Evolutionary conservation across 1,140 invertebrate genomes (phyloP), one percentile per base, ranked within the genome.

Genomic region (Listronotus bonariensis): DNA sequence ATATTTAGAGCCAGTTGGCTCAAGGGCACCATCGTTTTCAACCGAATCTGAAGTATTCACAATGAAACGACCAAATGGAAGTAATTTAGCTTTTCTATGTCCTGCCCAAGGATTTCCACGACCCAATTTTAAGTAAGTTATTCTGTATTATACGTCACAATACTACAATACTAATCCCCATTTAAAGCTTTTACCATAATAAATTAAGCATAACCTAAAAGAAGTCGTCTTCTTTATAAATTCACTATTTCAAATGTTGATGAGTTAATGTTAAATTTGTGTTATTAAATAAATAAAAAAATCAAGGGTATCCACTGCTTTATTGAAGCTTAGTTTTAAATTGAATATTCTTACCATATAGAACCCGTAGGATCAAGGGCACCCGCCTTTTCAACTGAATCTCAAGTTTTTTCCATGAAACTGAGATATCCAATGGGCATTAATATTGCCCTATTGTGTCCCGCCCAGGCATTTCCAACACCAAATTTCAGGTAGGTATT

Each of bases 91-190:
- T 65, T 79, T 95, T 57, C 83, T 92, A 14, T 95, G 92, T 80
- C 90, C 89, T 71, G 91, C 90, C 63, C 90, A 92, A 78, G 88
- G 86, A 26, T 85, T 86, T 78, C 89, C 89, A 40, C 77, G 87
- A 72, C 89, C 88, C 63, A 74, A 82, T 68, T 88, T 88, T 82
- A 89, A 88, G 88, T 90, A 84, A 85, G 83, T 82, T 26, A 26
- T 26, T 26, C 5, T 26, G 20, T 26, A 26, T 1, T 3, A 26
- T 26, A n/a, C n/a, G n/a, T n/a, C n/a, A n/a, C n/a, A n/a, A n/a
- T n/a, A n/a, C n/a, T n/a, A n/a, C n/a, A n/a, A n/a, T n/a, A n/a
- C n/a, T n/a, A n/a, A n/a, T n/a, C n/a, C n/a, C n/a, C n/a, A n/a
- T n/a, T n/a, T n/a, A n/a, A n/a, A n/a, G n/a, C n/a, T n/a, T n/a